A percentile compares a stretch with the other conserved stretches of the same genome.
Conservation (phyloP, 2,888 invertebrate species). For the Drosophila formosana region DNA sequence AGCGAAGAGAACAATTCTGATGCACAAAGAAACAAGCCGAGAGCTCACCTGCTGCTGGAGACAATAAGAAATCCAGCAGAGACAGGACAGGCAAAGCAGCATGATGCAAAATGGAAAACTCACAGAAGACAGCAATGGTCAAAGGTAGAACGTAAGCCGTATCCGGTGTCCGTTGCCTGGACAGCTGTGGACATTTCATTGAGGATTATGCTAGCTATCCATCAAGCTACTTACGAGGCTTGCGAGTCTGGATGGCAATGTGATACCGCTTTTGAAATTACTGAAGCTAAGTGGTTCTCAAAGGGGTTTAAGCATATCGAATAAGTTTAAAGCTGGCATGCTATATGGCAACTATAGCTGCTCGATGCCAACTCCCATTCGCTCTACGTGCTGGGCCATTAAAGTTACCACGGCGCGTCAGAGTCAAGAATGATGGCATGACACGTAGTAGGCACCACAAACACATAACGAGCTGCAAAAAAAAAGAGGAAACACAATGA, state of each 20-base stretch:
- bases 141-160: conserved; percentile 50
- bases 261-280: conserved; percentile 9
- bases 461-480: conserved; percentile 59
- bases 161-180: conserved; percentile 17
- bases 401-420: conserved; percentile 21
- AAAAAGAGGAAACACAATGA: not conserved
- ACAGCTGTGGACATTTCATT: conserved; percentile 37
- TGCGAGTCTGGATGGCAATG: not conserved
- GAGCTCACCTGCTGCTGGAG: conserved; percentile 49
- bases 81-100: conserved; percentile 5
- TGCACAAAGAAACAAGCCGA: conserved; percentile 48
- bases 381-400: conserved; percentile 17
- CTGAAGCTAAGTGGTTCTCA: conserved; percentile 18
- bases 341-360: conserved; percentile 1
- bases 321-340: conserved; percentile 21
- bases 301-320: conserved; percentile 15
- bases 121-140: conserved; percentile 43
- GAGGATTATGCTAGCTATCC: conserved; percentile 49
- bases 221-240: conserved; percentile 44
- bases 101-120: conserved; percentile 33
- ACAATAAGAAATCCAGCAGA: conserved; percentile 42
- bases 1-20: conserved; percentile 41
- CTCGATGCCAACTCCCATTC: conserved; percentile 8
- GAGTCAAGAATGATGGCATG: conserved; percentile 29
- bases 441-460: conserved; percentile 27